Evolutionary conservation across 1,140 invertebrate species (phyloP).

Genomic region (Bombus pascuorum): DNA sequence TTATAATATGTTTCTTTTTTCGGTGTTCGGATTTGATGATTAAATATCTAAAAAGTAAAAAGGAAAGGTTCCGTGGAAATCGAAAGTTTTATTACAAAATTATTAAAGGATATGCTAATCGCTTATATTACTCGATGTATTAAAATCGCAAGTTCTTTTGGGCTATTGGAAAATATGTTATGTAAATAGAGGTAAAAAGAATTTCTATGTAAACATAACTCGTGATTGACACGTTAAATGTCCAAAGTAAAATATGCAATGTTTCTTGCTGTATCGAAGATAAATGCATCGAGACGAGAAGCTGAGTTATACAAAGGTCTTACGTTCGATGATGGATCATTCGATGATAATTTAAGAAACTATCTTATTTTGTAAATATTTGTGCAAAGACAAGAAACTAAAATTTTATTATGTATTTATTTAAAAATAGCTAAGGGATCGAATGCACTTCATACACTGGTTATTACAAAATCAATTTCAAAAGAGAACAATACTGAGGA

Average conservation of each 20-base stretch:
- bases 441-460: neutral
- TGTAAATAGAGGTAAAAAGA: neutral
- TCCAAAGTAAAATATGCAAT: neutral
- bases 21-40: neutral
- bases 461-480: neutral
- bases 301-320: conserved; percentile 13
- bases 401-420: neutral
- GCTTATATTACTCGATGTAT: conserved; percentile 12
- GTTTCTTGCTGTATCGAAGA: neutral
- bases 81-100: neutral
- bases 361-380: conserved; percentile 11
- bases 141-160: neutral
- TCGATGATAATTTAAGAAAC: neutral
- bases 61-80: neutral
- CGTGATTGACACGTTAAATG: neutral
- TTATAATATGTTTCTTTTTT: neutral
- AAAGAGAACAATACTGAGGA: neutral
- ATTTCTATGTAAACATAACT: neutral
- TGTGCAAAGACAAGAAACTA: conserved; percentile 21
- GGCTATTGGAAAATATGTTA: conserved; percentile 1
- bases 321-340: neutral
- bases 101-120: neutral
- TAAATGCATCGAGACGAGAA: conserved; percentile 3
- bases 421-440: neutral
- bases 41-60: neutral